Evolutionary conservation across 1,140 invertebrate genomes (phyloP).

Genomic region (Meloidogyne hapla): DNA sequence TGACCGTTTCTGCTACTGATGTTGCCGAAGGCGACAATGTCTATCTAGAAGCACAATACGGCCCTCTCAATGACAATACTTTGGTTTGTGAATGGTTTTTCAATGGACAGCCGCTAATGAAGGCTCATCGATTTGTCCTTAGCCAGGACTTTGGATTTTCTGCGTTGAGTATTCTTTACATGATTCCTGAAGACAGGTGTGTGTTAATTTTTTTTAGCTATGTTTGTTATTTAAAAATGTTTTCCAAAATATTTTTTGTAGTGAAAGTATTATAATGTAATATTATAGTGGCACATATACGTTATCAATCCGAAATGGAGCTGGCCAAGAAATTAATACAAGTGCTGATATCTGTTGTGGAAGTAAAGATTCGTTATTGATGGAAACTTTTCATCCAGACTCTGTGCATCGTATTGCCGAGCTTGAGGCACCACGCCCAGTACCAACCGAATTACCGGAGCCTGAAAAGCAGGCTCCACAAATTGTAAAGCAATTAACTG

Average conservation of each 20-base stretch:
- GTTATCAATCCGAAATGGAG: constrained; percentile 66
- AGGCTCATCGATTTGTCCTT: constrained; percentile 57
- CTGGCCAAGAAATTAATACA: constrained; percentile 64
- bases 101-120: constrained; percentile 58
- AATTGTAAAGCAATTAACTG: constrained; percentile 52
- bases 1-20: constrained; percentile 45
- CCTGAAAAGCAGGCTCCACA: constrained; percentile 51
- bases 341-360: constrained; percentile 52
- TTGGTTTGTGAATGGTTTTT: constrained; percentile 70
- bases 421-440: constrained; percentile 56
- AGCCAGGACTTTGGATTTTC: constrained; percentile 90
- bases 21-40: constrained; percentile 85
- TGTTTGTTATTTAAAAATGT: too few relatives aligned
- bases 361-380: constrained; percentile 48
- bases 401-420: constrained; percentile 53
- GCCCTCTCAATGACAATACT: constrained; percentile 83
- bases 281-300: constrained; percentile 65
- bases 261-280: constrained; percentile 35
- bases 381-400: constrained; percentile 62
- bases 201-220: too few relatives aligned
- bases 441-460: constrained; percentile 53
- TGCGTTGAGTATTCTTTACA: constrained; percentile 86
- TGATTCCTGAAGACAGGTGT: constrained; percentile 86
- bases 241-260: background rate
- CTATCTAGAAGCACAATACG: constrained; percentile 85